Conservation (phyloP, 1,140 invertebrate genomes). For the Mycetomoellerius zeteki region DNA sequence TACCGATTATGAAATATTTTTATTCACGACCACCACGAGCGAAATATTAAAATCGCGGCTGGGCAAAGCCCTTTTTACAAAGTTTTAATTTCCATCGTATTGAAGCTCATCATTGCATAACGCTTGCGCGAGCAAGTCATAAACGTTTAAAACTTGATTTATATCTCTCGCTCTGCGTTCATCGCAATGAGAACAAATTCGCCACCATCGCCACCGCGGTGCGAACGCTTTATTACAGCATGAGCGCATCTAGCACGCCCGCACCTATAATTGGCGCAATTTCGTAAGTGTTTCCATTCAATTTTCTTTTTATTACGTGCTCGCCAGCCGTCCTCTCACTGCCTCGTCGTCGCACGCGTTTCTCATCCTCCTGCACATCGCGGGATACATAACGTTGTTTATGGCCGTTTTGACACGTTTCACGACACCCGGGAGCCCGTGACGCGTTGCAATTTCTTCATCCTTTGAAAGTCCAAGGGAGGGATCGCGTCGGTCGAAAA, state of each 20-base stretch:
- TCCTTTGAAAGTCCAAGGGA: background rate
- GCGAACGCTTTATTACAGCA: constrained; percentile 59
- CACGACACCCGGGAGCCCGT: constrained; percentile 41
- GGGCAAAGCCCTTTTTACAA: constrained; percentile 25
- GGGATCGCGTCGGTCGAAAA: background rate
- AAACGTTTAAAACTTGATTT: constrained; percentile 64
- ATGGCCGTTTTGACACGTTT: constrained; percentile 48
- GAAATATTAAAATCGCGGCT: constrained; percentile 44
- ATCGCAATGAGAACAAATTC: constrained; percentile 61
- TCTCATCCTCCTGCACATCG: background rate
- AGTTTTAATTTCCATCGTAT: constrained; percentile 39
- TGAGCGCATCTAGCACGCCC: constrained; percentile 45
- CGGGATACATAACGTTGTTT: constrained; percentile 57
- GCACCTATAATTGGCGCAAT: constrained; percentile 62
- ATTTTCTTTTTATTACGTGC: constrained; percentile 64
- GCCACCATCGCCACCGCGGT: constrained; percentile 3
- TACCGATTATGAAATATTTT: background rate
- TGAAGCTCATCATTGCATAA: constrained; percentile 19
- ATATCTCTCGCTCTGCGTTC: constrained; percentile 37
- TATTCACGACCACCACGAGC: background rate
- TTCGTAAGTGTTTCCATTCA: constrained; percentile 64
- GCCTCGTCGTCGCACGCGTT: constrained; percentile 42
- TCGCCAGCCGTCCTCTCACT: background rate
- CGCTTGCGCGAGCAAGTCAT: constrained; percentile 40
- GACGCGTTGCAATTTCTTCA: constrained; percentile 54